Conservation (phyloP, 1,140 invertebrate species). For the Musca vetustissima region DNA sequence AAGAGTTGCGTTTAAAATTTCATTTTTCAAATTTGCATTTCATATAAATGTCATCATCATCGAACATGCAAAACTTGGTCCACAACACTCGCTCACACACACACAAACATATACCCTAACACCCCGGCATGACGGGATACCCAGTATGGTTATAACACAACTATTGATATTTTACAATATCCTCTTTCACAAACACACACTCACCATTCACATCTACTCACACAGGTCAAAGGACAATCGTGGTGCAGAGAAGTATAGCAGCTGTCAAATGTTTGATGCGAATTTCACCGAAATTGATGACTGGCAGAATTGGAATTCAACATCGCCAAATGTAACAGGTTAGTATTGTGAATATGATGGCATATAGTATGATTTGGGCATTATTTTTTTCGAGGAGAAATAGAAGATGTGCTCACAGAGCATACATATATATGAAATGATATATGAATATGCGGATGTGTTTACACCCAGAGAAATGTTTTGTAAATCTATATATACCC, state of each 20-base stretch:
- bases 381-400: too few relatives aligned
- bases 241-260: slow-evolving; percentile 43
- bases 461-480: too few relatives aligned
- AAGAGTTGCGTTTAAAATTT: slow-evolving; percentile 20
- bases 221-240: slow-evolving; percentile 46
- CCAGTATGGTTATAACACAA: too few relatives aligned
- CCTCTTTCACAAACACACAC: neutral
- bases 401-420: neutral
- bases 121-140: too few relatives aligned
- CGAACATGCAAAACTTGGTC: neutral
- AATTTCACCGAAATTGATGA: slow-evolving; percentile 47
- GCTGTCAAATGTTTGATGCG: slow-evolving; percentile 52
- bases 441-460: too few relatives aligned
- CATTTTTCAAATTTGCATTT: slow-evolving; percentile 24
- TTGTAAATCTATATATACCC: too few relatives aligned
- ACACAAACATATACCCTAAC: too few relatives aligned
- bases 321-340: slow-evolving; percentile 41
- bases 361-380: too few relatives aligned
- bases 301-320: slow-evolving; percentile 42
- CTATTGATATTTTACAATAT: slow-evolving; percentile 5
- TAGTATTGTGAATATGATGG: slow-evolving; percentile 17
- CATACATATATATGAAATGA: neutral
- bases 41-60: slow-evolving; percentile 24
- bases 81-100: too few relatives aligned
- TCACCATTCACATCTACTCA: neutral